phyloP scores from a whole-genome alignment of 2,113 vertebrate species.

The Reinhardtius hippoglossoides region DNA sequence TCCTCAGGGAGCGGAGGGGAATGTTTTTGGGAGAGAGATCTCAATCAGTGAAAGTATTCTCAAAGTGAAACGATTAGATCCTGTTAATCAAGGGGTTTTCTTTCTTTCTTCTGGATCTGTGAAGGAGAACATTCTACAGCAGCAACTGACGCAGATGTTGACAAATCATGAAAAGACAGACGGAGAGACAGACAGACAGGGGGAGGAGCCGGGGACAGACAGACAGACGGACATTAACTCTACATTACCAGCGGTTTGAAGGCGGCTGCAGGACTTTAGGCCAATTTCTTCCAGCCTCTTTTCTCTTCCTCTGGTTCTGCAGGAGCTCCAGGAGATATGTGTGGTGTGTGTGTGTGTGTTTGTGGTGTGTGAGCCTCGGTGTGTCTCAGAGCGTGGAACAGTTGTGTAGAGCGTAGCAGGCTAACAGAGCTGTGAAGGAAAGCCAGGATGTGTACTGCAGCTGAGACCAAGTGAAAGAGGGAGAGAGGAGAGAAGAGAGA shows the following conservation, averaged over 20 bases:
- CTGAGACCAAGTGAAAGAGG: slow-evolving; percentile 29
- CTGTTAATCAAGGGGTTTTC: too few relatives aligned
- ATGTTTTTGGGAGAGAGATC: background rate
- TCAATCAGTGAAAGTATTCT: slow-evolving; percentile 3
- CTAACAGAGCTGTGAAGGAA: slow-evolving; percentile 33
- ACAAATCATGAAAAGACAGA: slow-evolving; percentile 12
- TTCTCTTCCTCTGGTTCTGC: slow-evolving; percentile 54
- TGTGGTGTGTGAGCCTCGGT: background rate
- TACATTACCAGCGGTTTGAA: slow-evolving; percentile 68
- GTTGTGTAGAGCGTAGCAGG: slow-evolving; percentile 43
- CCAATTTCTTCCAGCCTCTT: slow-evolving; percentile 57
- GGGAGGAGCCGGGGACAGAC: slow-evolving; percentile 1
- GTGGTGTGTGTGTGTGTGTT: slow-evolving; percentile 8
- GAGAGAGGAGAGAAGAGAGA: slow-evolving; percentile 15
- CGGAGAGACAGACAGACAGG: background rate
- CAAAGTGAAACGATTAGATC: background rate
- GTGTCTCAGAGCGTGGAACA: slow-evolving; percentile 16
- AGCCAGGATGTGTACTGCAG: slow-evolving; percentile 52
- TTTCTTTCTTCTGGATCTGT: background rate
- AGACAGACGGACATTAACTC: slow-evolving; percentile 50
- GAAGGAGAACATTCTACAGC: background rate
- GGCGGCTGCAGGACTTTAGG: slow-evolving; percentile 41
- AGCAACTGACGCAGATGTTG: slow-evolving; percentile 4
- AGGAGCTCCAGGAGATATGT: slow-evolving; percentile 50
- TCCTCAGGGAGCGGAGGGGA: background rate